Percentiles rank a stretch among this genome's conserved stretches.
Conservation (phyloP, 2,888 invertebrate genomes). For the Ectropis crepuscularia region DNA sequence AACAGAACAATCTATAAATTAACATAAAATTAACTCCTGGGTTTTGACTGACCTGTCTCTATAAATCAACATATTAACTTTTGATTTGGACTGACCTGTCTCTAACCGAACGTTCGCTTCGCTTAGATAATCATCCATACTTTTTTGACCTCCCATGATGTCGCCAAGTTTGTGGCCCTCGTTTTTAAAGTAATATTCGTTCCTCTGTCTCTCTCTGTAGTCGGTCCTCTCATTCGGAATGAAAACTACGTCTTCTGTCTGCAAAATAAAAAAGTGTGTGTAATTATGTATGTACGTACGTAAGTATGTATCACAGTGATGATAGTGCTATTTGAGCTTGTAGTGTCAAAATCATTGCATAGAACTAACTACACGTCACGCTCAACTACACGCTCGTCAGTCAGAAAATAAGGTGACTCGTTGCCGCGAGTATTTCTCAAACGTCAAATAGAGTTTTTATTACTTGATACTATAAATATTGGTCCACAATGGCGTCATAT, state of each 20-base stretch:
- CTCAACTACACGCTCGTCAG: no score
- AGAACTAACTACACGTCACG: no score
- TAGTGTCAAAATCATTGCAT: no score
- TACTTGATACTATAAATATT: no score
- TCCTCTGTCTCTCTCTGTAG: slow-evolving; percentile 26
- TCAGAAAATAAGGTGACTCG: no score
- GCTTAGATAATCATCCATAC: slow-evolving; percentile 46
- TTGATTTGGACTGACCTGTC: slow-evolving; percentile 39
- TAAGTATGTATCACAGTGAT: background rate
- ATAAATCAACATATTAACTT: background rate
- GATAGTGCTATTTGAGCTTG: no score
- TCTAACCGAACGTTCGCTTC: slow-evolving; percentile 42
- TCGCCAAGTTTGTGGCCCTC: slow-evolving; percentile 43
- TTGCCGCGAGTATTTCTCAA: no score
- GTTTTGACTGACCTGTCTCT: slow-evolving; percentile 39
- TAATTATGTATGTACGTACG: background rate
- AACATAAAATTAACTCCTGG: background rate
- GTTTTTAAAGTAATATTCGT: slow-evolving; percentile 35
- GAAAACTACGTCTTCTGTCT: slow-evolving; percentile 55
- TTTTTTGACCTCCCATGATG: slow-evolving; percentile 41
- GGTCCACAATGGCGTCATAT: no score
- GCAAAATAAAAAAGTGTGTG: background rate
- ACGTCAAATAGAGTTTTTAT: no score
- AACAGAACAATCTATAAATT: no score
- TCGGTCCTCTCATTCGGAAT: slow-evolving; percentile 56